Conservation (phyloP, 2,797 vertebrate genomes). For the Pipistrellus kuhlii region DNA sequence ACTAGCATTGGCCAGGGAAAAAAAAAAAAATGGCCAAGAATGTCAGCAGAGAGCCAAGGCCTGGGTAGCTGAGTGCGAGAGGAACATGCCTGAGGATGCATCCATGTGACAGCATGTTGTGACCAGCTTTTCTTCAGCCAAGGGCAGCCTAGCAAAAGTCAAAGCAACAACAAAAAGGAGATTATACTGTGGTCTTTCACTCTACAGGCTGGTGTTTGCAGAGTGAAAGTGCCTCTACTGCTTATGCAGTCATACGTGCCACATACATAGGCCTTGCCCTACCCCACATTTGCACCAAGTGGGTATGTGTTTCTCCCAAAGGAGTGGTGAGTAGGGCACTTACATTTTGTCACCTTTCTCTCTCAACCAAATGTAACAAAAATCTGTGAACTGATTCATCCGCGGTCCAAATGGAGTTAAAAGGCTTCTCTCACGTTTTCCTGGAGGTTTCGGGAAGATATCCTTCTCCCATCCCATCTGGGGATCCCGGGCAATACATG, state of each 20-base stretch:
- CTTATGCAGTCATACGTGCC: neutral
- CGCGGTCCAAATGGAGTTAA: neutral
- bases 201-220: neutral
- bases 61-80: neutral
- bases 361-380: neutral
- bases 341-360: neutral
- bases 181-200: neutral
- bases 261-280: too few relatives aligned
- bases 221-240: neutral
- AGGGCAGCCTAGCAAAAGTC: neutral
- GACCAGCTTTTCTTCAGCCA: neutral
- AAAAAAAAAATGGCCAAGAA: neutral
- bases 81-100: neutral
- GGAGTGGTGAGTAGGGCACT: neutral
- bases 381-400: slow-evolving; percentile 6
- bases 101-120: neutral
- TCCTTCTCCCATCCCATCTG: neutral
- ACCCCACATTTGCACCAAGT: neutral
- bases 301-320: neutral
- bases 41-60: neutral
- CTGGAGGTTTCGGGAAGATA: neutral
- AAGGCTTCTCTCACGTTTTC: neutral
- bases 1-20: neutral
- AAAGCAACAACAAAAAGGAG: neutral
- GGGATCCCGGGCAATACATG: neutral